Conservation (phyloP, 2,888 invertebrate species). For the Polymixis lichenea region DNA sequence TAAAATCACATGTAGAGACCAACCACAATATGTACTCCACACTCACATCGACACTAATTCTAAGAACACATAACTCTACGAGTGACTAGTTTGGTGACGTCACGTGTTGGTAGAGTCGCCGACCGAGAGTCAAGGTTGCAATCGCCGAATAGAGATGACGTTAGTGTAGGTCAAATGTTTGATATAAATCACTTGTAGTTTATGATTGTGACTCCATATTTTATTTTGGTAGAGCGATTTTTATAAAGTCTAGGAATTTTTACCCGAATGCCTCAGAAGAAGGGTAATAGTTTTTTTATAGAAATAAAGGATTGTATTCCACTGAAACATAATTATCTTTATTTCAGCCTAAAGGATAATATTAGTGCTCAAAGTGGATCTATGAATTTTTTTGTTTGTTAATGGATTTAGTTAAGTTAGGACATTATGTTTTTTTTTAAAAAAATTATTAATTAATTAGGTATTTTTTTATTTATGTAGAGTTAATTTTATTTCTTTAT, state of each 20-base stretch:
- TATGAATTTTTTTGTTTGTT: not conserved
- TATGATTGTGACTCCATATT: constrained; percentile 8
- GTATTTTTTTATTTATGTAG: not conserved
- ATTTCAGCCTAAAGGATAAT: not conserved
- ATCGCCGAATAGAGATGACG: constrained; percentile 58
- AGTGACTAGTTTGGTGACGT: constrained; percentile 64
- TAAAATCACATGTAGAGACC: constrained; percentile 15
- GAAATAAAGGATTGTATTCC: not conserved
- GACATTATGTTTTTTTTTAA: not conserved
- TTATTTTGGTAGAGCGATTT: constrained; percentile 11
- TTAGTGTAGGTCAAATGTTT: constrained; percentile 64
- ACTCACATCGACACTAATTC: constrained; percentile 39
- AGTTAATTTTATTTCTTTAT: not conserved
- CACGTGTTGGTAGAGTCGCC: constrained; percentile 60
- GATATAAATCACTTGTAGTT: constrained; percentile 13
- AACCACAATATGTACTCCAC: constrained; percentile 29
- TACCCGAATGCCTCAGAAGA: not conserved
- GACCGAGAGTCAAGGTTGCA: constrained; percentile 66
- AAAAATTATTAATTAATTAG: not conserved
- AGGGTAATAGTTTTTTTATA: not conserved
- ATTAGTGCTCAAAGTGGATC: not conserved
- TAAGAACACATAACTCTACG: constrained; percentile 51
- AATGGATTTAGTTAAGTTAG: not conserved
- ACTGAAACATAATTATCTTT: not conserved
- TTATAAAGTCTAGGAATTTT: not conserved